Conservation (phyloP, 2,888 invertebrate species). For the Chalcosyrphus nemorum region DNA sequence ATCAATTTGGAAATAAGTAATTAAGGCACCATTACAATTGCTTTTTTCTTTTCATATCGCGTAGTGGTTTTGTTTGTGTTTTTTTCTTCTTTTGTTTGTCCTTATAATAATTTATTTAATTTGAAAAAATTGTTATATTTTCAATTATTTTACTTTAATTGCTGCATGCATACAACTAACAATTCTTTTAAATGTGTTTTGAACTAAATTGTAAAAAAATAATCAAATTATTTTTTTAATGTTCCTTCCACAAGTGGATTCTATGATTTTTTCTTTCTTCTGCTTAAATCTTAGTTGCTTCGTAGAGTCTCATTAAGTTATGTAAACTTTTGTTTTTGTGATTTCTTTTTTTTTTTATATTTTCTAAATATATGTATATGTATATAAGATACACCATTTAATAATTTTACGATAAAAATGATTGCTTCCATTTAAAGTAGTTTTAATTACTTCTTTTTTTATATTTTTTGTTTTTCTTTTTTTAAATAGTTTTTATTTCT, state of each 20-base stretch:
- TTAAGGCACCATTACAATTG: constrained; percentile 82
- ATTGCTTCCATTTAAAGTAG: constrained; percentile 73
- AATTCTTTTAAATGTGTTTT: constrained; percentile 23
- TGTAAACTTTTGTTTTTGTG: constrained; percentile 53
- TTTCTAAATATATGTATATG: constrained; percentile 69
- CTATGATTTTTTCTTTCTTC: constrained; percentile 75
- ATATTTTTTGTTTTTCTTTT: constrained; percentile 27
- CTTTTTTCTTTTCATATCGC: constrained; percentile 77
- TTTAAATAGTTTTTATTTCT: constrained; percentile 64
- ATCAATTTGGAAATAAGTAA: constrained; percentile 77
- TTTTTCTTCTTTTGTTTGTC: constrained; percentile 74
- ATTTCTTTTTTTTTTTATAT: constrained; percentile 62
- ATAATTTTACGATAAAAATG: constrained; percentile 73
- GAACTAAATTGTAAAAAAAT: constrained; percentile 72
- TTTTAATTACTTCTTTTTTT: constrained; percentile 63
- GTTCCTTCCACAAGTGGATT: constrained; percentile 68
- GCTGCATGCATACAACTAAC: constrained; percentile 41
- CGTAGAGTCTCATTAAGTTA: constrained; percentile 69
- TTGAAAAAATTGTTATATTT: constrained; percentile 66
- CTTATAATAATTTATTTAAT: constrained; percentile 77
- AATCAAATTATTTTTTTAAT: constrained; percentile 57
- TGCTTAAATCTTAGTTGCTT: constrained; percentile 74
- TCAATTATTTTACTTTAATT: constrained; percentile 41
- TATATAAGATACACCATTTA: constrained; percentile 73
- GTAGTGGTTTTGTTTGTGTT: constrained; percentile 64